Base-by-base conservation (phyloP, 1,140 invertebrate species). In the Triops cancriformis region DNA sequence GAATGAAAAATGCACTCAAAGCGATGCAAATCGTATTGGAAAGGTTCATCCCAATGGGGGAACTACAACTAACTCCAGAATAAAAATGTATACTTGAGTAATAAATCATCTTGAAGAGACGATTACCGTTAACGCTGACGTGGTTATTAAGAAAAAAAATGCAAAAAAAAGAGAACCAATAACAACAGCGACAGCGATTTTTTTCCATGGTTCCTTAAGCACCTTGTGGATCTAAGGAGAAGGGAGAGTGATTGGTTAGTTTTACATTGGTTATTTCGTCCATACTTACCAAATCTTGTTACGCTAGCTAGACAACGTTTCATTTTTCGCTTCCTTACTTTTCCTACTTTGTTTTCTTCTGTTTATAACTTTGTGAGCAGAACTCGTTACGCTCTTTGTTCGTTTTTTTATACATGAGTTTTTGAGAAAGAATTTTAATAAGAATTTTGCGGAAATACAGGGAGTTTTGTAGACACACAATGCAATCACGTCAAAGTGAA, bases 351-450 rank as follows among this genome's bases (percentile, higher is more conserved):
- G 23, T 41, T 37, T 74, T 27, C 27, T 37, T 74, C 27, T 74
- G 27, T 74, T 41, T 72, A 72, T 11, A n/a, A 26, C n/a, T 4
- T 23, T 26, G 11, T 11, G 28, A 5, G n/a, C 23, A n/a, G 18
- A 26, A 23, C 41, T 74, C n/a, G 18, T 74, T 41, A 74, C 27
- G n/a, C 73, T 74, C 26, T 74, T 28, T 74, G 73, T 74, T 7
- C n/a, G n/a, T n/a, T 74, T 28, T 74, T 74, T 18, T 74, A 18
- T 74, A 74, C 9, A 74, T 41, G 11, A 73, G n/a, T 73, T 72
- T 72, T 28, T 26, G 31, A 4, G 31, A 37, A n/a, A 7, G 31
- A 37, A 37, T 37, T 37, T 37, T 37, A 7, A 37, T 37, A 7
- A 7, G 31, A 37, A 37, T 37, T n/a, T 37, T 37, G 31, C 7